Evolutionary conservation across 2,888 invertebrate species (phyloP), one percentile per base, ranked within the genome.

Genomic region (Vesta saturnalis): DNA sequence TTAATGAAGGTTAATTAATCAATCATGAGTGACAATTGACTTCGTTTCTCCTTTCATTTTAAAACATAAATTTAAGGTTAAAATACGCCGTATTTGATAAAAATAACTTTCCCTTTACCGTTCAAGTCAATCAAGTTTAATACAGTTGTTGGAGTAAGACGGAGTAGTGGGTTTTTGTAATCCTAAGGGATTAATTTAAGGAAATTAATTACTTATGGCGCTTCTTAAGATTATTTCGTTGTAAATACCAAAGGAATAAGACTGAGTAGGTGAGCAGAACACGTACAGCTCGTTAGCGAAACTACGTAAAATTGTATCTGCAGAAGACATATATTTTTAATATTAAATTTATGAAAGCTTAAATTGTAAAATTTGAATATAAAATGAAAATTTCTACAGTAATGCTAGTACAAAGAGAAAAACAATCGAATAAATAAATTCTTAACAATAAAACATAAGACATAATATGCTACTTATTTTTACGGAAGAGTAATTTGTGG

Each of bases 381-480:
- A 10, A 54, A 39, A 39, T 39, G 39, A 39, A 39, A 39, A 39
- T 2, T 39, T 39, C 8, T n/a, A n/a, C 8, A 1, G 23, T 23
- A 8, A 39, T 39, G 39, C n/a, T 39, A 2, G 2, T 39, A 14
- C 15, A 15, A 35, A 14, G 56, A 57, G 15, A 49, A 55, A 59
- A 58, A 69, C 49, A 39, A 52, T 60, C 59, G 60, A 61, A 56
- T 35, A 54, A 64, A 64, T 70, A 67, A 67, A 70, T 67, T 63
- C 60, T 47, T 56, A 66, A 60, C 59, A 70, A 67, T 70, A 70
- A 70, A 70, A 67, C 67, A 67, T 65, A 69, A 65, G 65, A 69
- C 64, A 61, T 66, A 70, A 70, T 63, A 70, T 63, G 60, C 60
- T 66, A 70, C 69, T 70, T 70, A 70, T 70, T 67, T 70, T 70